Evolutionary conservation across 2,113 vertebrate species (phyloP).

Genomic region (Electrona antarctica): DNA sequence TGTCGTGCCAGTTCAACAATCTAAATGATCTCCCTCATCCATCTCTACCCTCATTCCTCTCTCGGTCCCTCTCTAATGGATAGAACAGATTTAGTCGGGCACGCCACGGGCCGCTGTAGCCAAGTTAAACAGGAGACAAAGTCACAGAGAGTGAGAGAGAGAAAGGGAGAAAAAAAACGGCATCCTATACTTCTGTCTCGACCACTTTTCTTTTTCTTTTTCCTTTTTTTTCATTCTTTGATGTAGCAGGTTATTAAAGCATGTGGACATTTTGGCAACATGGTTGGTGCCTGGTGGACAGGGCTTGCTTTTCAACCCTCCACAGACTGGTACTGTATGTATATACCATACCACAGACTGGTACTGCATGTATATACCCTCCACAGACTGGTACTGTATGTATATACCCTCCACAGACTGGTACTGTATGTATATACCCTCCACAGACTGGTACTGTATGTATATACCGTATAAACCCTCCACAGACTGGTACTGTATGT

Average conservation of each 20-base stretch:
- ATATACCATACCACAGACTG: too few relatives aligned
- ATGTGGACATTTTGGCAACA: slow-evolving; percentile 9
- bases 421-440: too few relatives aligned
- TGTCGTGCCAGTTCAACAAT: slow-evolving; percentile 34
- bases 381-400: too few relatives aligned
- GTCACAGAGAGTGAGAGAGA: slow-evolving; percentile 46
- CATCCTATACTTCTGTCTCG: slow-evolving; percentile 32
- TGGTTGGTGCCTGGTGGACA: slow-evolving; percentile 15
- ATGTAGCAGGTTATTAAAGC: slow-evolving; percentile 56
- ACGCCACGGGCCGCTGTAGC: slow-evolving; percentile 53
- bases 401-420: too few relatives aligned
- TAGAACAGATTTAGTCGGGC: slow-evolving; percentile 68
- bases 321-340: too few relatives aligned
- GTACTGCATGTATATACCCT: too few relatives aligned
- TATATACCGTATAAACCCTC: too few relatives aligned
- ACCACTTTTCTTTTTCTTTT: slow-evolving; percentile 30
- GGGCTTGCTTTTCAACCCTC: too few relatives aligned
- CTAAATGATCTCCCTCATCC: slow-evolving; percentile 28
- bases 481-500: too few relatives aligned
- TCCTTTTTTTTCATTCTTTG: slow-evolving; percentile 49
- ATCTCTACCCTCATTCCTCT: slow-evolving; percentile 35
- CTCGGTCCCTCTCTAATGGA: slow-evolving; percentile 63
- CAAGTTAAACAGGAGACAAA: slow-evolving; percentile 74
- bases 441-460: too few relatives aligned
- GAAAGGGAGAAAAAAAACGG: slow-evolving; percentile 9